Base-by-base conservation (phyloP, 2,113 vertebrate genomes). In the Bothrops jararaca region DNA sequence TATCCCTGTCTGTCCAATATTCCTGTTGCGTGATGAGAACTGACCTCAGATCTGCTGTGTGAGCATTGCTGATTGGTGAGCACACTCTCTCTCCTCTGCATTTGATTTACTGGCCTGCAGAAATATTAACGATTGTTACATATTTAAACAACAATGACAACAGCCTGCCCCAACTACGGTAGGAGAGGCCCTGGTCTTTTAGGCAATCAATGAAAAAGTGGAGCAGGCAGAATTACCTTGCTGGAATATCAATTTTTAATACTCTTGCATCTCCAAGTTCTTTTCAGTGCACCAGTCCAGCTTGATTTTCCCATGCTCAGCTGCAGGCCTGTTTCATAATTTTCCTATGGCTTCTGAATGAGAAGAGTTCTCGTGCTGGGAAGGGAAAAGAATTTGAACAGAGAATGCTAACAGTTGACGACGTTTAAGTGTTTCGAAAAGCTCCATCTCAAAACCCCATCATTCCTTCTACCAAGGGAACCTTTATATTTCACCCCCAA, bases 191-290 rank as follows among this genome's bases (percentile, higher is more conserved):
- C 74, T 64, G 56, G 96, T 97, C 98, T 97, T 96, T 97, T 95
- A 97, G 95, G 93, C 96, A 97, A 97, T 97, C 97, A 97, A 97
- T 98, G 97, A 97, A 97, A 96, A 98, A 97, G 97, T 97, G 95
- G 57, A 92, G 93, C 22, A 0, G 94, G 94, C 94, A 93, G 60
- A 92, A 97, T 97, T 96, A 97, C 97, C 97, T 98, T 97, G 97
- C 91, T 4, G 50, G 95, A 97, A 95, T 95, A 97, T 97, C 93
- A 97, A 97, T 98, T 97, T 98, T 98, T 98, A 97, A 98, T 98
- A 85, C 95, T 93, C 52, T 92, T 90, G 94, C 96, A 96, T 97
- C 94, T 95, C 94, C 95, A 94, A 96, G 91, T 90, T 94, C 89
- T 93, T 96, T 92, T 95, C 89, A 92, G 95, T 93, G 94, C 94